Evolutionary conservation across 1,140 invertebrate genomes (phyloP), one percentile per base, ranked within the genome.

Genomic region (Thrips palmi): DNA sequence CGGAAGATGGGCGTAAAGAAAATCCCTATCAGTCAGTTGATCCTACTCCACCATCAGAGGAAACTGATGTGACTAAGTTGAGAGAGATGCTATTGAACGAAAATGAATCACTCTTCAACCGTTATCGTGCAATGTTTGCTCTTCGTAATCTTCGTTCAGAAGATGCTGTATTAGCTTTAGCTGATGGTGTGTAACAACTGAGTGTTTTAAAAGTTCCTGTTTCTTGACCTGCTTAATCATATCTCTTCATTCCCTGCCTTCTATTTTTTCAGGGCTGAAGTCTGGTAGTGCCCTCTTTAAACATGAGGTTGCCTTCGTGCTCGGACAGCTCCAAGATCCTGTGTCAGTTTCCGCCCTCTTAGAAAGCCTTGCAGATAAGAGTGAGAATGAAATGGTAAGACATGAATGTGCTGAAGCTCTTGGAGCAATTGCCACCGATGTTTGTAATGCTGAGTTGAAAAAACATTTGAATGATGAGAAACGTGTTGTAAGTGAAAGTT

Each of bases 371-470:
- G 66, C 74, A 47, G 67, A 96, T 56, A 49, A 52, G 3, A 44
- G 61, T 0, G 89, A 98, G 62, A 88, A 89, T 64, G 84, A 89
- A 53, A 99, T 99, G 93, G 92, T 92, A 4, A 65, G 94, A 25
- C 96, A 99, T 57, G 96, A 99, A 59, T 96, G 91, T 62, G 94
- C 93, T 2, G 94, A 99, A 63, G 94, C 96, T 10, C 58, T 99
- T 15, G 96, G 96, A 1, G 75, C 92, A 11, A 96, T 99, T 46
- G 93, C 84, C 2, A 88, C 78, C 31, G 67, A 78, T 5, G 76
- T 89, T 49, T 92, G 88, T 56, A 73, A 72, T 15, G 53, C 72
- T 41, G 73, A 93, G 43, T 61, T 99, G 18, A 68, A 81, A 40
- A 72, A 78, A 30, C 97, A 84, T 57, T 52, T 88, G 0, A 55